Evolutionary conservation across 2,797 vertebrate genomes (phyloP).

Genomic region (Chelidonichthys spinosus): DNA sequence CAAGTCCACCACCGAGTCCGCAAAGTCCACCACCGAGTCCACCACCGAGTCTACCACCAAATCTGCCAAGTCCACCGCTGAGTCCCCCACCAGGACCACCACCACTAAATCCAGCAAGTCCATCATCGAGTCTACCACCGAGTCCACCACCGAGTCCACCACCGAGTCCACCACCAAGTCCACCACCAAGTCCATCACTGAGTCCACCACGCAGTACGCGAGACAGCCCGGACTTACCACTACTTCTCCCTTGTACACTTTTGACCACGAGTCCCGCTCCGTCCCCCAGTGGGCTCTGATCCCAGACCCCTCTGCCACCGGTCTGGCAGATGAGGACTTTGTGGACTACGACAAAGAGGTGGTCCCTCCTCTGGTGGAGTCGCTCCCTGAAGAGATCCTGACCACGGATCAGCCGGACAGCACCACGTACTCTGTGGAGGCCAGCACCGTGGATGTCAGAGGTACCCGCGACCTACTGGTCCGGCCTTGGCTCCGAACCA

Average conservation of each 20-base stretch:
- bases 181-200: background rate
- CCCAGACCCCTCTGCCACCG: constrained; percentile 46
- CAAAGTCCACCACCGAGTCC: background rate
- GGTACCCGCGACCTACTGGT: constrained; percentile 57
- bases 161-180: background rate
- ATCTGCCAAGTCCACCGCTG: background rate
- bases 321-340: constrained; percentile 25
- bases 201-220: background rate
- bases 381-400: constrained; percentile 9
- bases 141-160: background rate
- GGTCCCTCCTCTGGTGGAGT: constrained; percentile 31
- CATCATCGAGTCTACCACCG: background rate
- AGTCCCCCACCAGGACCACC: background rate
- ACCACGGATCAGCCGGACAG: constrained; percentile 52
- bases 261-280: constrained; percentile 38
- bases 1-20: background rate
- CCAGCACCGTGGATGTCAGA: constrained; percentile 56
- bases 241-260: constrained; percentile 24
- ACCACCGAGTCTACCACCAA: background rate
- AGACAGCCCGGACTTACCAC: constrained; percentile 8
- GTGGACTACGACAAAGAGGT: constrained; percentile 42
- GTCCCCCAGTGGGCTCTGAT: constrained; percentile 52
- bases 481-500: too few species aligned
- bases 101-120: background rate
- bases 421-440: constrained; percentile 46